These are phyloP conservation scores for Coremacera marginata DNA, from an alignment of 2,888 invertebrate species.

Conservation along the genomic window DNA sequence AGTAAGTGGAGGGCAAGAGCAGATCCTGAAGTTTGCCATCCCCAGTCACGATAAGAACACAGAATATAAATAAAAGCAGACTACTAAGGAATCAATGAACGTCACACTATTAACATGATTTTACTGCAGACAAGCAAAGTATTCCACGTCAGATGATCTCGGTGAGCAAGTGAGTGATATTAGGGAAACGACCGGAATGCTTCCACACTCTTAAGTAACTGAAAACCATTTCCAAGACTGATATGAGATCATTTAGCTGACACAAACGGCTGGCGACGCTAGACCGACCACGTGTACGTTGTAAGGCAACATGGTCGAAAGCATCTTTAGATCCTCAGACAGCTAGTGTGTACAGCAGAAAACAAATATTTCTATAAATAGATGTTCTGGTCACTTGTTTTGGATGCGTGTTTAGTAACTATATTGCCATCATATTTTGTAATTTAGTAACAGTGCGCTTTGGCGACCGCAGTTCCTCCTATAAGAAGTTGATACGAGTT, in stretches of 20 bases:
- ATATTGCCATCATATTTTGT: slow-evolving; percentile 31
- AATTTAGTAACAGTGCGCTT: slow-evolving; percentile 5
- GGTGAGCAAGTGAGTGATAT: neutral
- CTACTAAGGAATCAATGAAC: neutral
- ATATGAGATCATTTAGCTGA: slow-evolving; percentile 2
- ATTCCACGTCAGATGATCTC: neutral
- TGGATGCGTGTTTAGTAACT: slow-evolving; percentile 23
- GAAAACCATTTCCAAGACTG: slow-evolving; percentile 6
- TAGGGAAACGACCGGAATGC: neutral
- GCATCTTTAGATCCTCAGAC: too few species aligned
- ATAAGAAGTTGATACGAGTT: neutral
- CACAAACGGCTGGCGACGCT: slow-evolving; percentile 5
- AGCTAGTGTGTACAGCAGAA: too few species aligned
- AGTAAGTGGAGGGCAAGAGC: neutral
- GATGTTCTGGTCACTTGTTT: slow-evolving; percentile 29
- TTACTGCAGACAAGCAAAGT: neutral
- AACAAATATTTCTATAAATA: slow-evolving; percentile 9
- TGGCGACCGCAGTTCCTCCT: neutral
- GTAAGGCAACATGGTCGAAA: too few species aligned
- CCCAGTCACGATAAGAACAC: too few species aligned
- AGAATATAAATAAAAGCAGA: neutral
- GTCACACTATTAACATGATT: neutral
- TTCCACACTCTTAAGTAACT: slow-evolving; percentile 9
- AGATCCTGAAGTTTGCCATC: neutral
- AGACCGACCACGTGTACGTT: neutral